Evolutionary conservation across 2,888 invertebrate genomes (phyloP), one percentile per base, ranked within the genome.

Genomic region (Toxonevra muliebris): DNA sequence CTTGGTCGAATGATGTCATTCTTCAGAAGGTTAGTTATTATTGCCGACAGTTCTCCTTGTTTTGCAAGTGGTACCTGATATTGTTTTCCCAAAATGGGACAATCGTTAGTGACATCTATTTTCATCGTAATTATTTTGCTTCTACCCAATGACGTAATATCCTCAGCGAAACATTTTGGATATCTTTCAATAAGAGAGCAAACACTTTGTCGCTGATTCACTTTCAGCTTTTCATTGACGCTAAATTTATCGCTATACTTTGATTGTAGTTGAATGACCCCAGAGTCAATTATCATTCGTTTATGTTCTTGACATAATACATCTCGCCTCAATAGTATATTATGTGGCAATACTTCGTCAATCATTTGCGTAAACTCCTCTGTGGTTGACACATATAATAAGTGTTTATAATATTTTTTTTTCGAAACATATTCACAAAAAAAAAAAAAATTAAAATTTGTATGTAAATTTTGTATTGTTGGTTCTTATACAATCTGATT

Each of bases 21-120:
- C n/a, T n/a, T n/a, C n/a, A n/a, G n/a, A n/a, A n/a, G n/a, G n/a
- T n/a, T n/a, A n/a, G n/a, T n/a, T n/a, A n/a, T n/a, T n/a, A n/a
- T n/a, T n/a, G n/a, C n/a, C n/a, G n/a, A n/a, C n/a, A n/a, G n/a
- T n/a, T n/a, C n/a, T n/a, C n/a, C n/a, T n/a, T n/a, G n/a, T n/a
- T n/a, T n/a, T n/a, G n/a, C n/a, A n/a, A n/a, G n/a, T n/a, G n/a
- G n/a, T n/a, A 3, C 77, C 76, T 1, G 71, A 40, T 17, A 83
- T 70, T 66, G 55, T 74, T 71, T 41, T 0, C 75, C 74, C n/a
- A n/a, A n/a, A n/a, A n/a, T n/a, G n/a, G n/a, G n/a, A n/a, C n/a
- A n/a, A n/a, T n/a, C n/a, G 11, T 79, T 82, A n/a, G 20, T 48
- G 7, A 60, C 60, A 5, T 57, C 15, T 12, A 40, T 50, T 1